Evolutionary conservation across 2,113 vertebrate species (phyloP).

Genomic region (Aleadryas rufinucha): DNA sequence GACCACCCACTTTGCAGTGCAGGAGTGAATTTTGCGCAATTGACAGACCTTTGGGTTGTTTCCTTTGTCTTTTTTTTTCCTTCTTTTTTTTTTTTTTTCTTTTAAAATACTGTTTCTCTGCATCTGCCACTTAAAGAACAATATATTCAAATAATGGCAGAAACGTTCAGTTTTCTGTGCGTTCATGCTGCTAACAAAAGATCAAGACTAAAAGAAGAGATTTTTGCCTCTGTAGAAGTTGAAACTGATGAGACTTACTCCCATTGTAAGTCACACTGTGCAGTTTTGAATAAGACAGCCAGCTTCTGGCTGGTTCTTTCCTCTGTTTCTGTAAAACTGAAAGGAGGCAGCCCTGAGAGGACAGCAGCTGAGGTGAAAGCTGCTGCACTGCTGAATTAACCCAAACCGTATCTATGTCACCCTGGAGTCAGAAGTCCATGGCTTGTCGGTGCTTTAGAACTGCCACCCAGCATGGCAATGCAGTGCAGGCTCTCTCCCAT

Average conservation of each 20-base stretch:
- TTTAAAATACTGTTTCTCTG: slow-evolving; percentile 20
- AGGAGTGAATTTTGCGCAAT: slow-evolving; percentile 64
- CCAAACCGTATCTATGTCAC: neutral
- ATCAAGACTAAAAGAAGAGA: neutral
- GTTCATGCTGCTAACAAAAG: neutral
- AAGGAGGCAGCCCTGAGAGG: neutral
- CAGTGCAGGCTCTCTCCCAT: no score
- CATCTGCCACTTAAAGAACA: slow-evolving; percentile 65
- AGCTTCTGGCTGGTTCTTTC: neutral
- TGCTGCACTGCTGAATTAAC: neutral
- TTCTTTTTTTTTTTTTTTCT: neutral
- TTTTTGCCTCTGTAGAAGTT: neutral
- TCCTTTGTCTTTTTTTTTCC: neutral
- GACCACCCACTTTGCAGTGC: slow-evolving; percentile 73
- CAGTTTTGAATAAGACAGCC: neutral
- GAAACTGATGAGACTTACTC: neutral
- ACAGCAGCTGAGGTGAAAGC: neutral
- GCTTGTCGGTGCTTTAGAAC: rapidly evolving
- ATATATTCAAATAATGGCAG: slow-evolving; percentile 41
- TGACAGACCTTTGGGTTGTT: slow-evolving; percentile 56
- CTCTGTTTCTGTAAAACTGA: neutral
- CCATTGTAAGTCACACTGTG: neutral
- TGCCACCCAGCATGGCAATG: neutral
- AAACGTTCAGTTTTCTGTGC: slow-evolving; percentile 13
- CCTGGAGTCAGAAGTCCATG: neutral